Conservation (phyloP, 2,113 vertebrate genomes). For the Semnornis frantzii region DNA sequence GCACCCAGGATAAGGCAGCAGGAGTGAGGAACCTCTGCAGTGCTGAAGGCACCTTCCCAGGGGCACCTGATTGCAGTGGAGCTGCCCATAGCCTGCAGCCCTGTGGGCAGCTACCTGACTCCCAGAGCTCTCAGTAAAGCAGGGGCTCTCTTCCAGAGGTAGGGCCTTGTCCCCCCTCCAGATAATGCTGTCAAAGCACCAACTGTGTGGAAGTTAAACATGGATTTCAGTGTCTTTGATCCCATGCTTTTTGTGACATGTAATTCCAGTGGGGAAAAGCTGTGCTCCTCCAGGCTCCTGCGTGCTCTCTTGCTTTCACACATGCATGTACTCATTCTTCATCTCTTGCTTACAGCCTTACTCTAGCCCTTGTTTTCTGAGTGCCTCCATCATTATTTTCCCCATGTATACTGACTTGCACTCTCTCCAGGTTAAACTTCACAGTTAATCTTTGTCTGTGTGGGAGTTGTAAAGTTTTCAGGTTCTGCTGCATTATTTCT, state of each 20-base stretch:
- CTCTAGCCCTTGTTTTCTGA: not conserved
- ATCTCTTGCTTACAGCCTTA: not conserved
- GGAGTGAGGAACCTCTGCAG: not conserved
- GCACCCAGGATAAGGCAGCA: not conserved
- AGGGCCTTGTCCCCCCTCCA: not conserved
- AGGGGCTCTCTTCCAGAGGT: accelerated
- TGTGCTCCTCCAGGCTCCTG: not conserved
- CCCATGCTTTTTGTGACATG: not conserved
- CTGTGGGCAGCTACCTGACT: accelerated
- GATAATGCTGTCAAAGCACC: accelerated
- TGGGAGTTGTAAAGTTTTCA: not conserved
- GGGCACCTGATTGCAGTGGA: accelerated
- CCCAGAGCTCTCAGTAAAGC: not conserved
- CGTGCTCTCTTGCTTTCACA: not conserved
- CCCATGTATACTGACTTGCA: not conserved
- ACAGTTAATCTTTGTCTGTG: not conserved
- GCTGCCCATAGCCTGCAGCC: not conserved
- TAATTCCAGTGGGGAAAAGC: not conserved
- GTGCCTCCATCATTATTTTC: not conserved
- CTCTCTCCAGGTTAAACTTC: not conserved
- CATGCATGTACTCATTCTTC: not conserved
- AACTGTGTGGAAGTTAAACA: accelerated
- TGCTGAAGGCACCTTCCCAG: not conserved
- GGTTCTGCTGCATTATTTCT: not conserved
- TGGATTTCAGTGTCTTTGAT: not conserved